Evolutionary conservation across 2,113 vertebrate genomes (phyloP), one percentile per base, ranked within the genome.

Genomic region (Balaeniceps rex): DNA sequence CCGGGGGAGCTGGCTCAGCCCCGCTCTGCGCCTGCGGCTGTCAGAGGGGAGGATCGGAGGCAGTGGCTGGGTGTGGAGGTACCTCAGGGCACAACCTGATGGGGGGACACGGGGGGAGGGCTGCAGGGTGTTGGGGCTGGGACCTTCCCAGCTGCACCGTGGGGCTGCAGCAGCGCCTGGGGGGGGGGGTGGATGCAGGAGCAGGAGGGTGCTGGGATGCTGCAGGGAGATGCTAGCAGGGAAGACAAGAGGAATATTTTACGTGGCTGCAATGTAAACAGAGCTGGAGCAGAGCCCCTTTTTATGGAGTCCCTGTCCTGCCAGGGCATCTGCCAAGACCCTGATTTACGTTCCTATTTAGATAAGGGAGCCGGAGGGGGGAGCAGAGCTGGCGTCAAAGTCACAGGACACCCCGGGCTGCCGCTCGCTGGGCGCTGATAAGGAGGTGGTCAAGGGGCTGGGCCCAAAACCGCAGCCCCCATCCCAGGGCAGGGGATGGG

Each of bases 331-430:
- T 98, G 99, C 99, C 99, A 98, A 95, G 89, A 93, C 94, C 98
- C 93, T 99, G 99, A 99, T 99, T 99, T 99, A 99, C 98, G 83
- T 95, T 98, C 98, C 98, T 99, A 99, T 99, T 99, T 99, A 99
- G 99, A 99, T 99, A 99, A 99, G 98, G 98, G 98, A 96, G 97
- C 95, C 94, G 71, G 98, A 97, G 97, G 97, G 98, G 98, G 98
- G 98, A 98, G 98, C 98, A 97, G 95, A 97, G 78, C 94, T 98
- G 98, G 99, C 98, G 98, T 98, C 98, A 98, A 99, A 99, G 98
- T 99, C 99, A 98, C 96, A 97, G 97, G 97, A 98, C 97, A 96
- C 92, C 96, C 98, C 81, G 78, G 98, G 98, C 98, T 98, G 98
- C 98, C 94, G 97, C 98, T 97, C 87, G 51, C 96, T 64, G 97